Conservation (phyloP, 2,113 vertebrate species). For the Steatornis caripensis region DNA sequence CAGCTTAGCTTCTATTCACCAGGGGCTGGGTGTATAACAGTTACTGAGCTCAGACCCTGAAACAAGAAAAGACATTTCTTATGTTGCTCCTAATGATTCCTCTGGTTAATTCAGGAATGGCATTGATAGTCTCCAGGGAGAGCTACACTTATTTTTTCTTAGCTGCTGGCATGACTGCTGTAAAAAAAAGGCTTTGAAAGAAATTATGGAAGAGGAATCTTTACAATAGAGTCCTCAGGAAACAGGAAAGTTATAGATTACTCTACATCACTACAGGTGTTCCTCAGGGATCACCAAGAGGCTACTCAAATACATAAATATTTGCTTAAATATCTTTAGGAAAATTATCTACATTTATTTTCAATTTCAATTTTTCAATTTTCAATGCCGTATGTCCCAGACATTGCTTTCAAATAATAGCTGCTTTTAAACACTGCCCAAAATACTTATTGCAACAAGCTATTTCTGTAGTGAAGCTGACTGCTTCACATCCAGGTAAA, state of each 20-base stretch:
- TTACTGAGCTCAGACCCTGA: not conserved
- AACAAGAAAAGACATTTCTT: not conserved
- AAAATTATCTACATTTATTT: not conserved
- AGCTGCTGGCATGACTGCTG: conserved; percentile 14
- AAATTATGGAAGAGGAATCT: not conserved
- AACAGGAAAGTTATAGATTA: not conserved
- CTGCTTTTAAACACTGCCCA: not conserved
- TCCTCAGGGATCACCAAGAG: not conserved
- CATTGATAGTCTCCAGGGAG: not conserved
- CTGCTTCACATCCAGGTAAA: not conserved
- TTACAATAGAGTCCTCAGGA: not conserved
- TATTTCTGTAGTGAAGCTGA: not conserved
- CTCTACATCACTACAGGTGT: not conserved
- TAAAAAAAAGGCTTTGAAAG: conserved; percentile 28
- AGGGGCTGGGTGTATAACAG: not conserved
- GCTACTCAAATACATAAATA: not conserved
- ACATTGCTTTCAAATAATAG: not conserved
- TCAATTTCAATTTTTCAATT: no score
- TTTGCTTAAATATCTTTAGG: not conserved
- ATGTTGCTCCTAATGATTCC: not conserved
- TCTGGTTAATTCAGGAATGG: conserved; percentile 6
- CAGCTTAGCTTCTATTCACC: not conserved
- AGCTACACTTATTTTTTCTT: conserved; percentile 14
- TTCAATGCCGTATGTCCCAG: not conserved
- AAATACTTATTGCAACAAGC: not conserved